Base-by-base conservation (phyloP, 1,140 invertebrate species). In the Ips typographus region DNA sequence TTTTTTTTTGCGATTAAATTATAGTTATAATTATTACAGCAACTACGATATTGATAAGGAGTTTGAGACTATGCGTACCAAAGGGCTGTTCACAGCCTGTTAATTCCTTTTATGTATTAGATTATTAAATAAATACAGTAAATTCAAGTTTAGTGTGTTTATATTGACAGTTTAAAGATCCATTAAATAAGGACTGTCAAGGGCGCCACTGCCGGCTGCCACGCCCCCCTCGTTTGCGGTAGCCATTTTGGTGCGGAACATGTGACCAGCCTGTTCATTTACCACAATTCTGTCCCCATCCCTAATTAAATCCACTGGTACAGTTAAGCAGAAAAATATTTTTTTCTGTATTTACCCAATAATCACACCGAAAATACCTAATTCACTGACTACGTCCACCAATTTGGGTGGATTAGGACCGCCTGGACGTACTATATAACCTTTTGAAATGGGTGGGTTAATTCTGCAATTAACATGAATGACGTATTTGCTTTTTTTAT, bases 311-410 rank as follows among this genome's bases (percentile, higher is more conserved):
- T 22, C 22, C 22, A 22, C 22, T 22, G 22, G 22, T 22, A 22
- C 22, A 22, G 22, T 22, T 22, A 22, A 22, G 0, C 22, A 22
- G 22, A 22, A 22, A 22, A 22, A 22, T 22, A 22, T 22, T 22
- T 22, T 22, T 22, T 22, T 22, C 22, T 22, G 83, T 22, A 22
- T 22, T 22, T 85, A 94, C 87, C 93, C 95, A 69, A 99, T 88
- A 71, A 97, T 87, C 55, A 93, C 89, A 51, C 97, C 97, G 82
- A 95, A 99, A 70, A 98, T 93, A 57, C 98, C 97, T 42, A 99
- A 84, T 82, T 99, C 98, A 38, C 91, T 92, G 2, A 98, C 89
- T 44, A 94, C 83, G 73, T 92, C 88, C 1, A 79, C 82, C 40
- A 83, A 76, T 66, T 79, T 83, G 43, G 87, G 85, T 66, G 83